Evolutionary conservation across 2,888 invertebrate genomes (phyloP).

Genomic region (Myopa tessellatipennis): DNA sequence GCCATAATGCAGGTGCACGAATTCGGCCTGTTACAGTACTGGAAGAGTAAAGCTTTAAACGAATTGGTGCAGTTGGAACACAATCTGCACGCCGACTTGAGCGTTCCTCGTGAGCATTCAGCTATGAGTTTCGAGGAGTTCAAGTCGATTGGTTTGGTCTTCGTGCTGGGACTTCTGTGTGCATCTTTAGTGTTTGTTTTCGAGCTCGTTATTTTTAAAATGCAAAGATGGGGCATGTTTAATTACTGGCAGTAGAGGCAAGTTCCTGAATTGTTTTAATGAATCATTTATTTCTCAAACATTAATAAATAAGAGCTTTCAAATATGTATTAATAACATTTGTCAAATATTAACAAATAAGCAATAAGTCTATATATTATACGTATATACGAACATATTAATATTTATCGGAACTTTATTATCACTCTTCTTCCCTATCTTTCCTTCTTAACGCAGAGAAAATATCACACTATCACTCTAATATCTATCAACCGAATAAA

Average conservation of each 20-base stretch:
- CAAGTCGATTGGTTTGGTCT: neutral
- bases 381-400: no score
- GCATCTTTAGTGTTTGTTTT: neutral
- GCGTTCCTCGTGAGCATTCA: neutral
- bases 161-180: neutral
- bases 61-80: conserved; percentile 9
- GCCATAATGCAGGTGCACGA: conserved; percentile 21
- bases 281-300: no score
- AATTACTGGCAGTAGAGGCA: no score
- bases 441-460: neutral
- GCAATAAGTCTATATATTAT: no score
- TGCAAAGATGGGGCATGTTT: neutral
- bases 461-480: neutral
- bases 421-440: neutral
- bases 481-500: neutral
- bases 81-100: conserved; percentile 7
- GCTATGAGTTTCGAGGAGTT: neutral
- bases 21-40: conserved; percentile 4
- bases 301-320: no score
- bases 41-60: neutral
- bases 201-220: neutral
- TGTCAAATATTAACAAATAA: no score
- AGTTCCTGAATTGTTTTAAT: no score
- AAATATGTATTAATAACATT: no score
- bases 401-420: neutral